Evolutionary conservation across 2,888 invertebrate genomes (phyloP), one percentile per base, ranked within the genome.

Genomic region (Drosophila atroscutellata): DNA sequence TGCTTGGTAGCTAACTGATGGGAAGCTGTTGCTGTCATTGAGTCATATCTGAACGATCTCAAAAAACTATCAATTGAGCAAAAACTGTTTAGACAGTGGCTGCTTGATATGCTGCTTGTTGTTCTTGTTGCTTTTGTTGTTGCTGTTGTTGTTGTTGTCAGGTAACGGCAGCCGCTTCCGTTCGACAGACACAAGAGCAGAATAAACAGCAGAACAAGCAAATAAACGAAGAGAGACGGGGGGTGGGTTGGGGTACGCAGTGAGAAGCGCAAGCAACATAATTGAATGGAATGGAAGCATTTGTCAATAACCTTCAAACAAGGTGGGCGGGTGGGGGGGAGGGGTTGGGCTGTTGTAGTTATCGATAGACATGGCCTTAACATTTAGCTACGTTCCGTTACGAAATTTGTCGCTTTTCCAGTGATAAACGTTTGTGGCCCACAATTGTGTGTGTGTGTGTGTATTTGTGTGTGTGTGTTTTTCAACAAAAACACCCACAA

Each of bases 91-190:
- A 71, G 61, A 83, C 86, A 80, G 83, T 88, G 88, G 86, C 83
- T 83, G 61, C 62, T 83, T 64, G 72, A 71, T 74, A 60, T 45
- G 20, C 15, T 59, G 39, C 30, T 57, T 61, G 51, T 52, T 69
- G 50, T 59, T 70, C 34, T 34, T 34, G 13, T 28, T 28, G 28
- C 28, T 37, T 50, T 62, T 26, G 26, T 3, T 26, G 24, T 24
- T 24, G 45, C n/a, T 51, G 37, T 57, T 64, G 52, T 50, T 69
- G 50, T 62, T 75, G 52, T 57, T 50, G 62, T 63, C 63, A 70
- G 56, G 52, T 87, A 83, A 83, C 83, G 81, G 89, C 83, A 59
- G 74, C 54, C 39, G 74, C 75, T 88, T 88, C 89, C 82, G 86
- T 65, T 81, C 69, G 54, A 65, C 20, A 34, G 6, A 52, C 15